A percentile compares a stretch with the other conserved stretches of the same genome.
phyloP scores from a whole-genome alignment of 2,797 vertebrate genomes.

The Onychomys leucogaster region DNA sequence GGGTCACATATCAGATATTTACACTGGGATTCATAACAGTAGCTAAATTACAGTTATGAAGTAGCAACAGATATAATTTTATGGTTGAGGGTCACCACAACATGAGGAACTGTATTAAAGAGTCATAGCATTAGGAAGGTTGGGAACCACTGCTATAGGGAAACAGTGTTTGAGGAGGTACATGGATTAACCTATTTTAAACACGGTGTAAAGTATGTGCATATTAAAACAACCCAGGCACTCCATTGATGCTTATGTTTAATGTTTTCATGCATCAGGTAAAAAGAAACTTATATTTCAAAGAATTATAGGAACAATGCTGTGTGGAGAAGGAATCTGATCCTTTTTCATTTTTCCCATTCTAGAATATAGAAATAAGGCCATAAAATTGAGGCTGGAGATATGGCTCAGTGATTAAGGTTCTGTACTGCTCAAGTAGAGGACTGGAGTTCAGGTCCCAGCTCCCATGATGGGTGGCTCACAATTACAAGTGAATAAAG shows the following conservation, averaged over 20 bases:
- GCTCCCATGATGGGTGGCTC: background rate
- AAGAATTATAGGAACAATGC: background rate
- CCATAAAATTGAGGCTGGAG: background rate
- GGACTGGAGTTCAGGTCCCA: background rate
- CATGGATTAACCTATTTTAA: background rate
- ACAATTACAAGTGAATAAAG: background rate
- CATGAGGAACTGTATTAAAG: background rate
- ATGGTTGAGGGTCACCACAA: background rate
- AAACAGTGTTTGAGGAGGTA: background rate
- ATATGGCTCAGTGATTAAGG: background rate
- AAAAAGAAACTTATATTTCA: background rate
- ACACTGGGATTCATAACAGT: background rate
- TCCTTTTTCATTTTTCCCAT: constrained; percentile 41
- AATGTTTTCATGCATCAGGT: background rate
- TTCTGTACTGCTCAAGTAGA: background rate
- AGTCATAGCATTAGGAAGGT: background rate
- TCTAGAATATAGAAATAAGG: constrained; percentile 6
- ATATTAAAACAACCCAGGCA: background rate
- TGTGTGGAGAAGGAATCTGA: constrained; percentile 28
- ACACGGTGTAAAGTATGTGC: background rate
- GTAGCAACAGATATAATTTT: background rate
- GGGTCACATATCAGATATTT: background rate
- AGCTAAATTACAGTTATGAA: background rate
- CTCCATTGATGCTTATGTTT: background rate
- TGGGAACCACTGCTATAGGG: background rate